These are phyloP conservation scores for Ophion obscuratus DNA, from an alignment of 2,888 invertebrate species.

Conservation along the genomic window DNA sequence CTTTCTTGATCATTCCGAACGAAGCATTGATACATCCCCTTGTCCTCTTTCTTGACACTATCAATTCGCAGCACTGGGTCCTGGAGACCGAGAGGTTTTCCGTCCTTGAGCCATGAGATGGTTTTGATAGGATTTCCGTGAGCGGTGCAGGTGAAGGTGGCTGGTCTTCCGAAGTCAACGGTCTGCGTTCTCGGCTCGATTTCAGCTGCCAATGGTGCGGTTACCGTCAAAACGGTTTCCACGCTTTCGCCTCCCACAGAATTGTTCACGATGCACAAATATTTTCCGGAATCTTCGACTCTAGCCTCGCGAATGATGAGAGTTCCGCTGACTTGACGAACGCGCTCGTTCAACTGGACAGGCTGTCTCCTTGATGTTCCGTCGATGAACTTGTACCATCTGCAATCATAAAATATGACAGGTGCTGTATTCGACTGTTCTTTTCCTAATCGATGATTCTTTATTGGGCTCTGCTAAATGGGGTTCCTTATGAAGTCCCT, in stretches of 20 bases:
- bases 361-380: constrained; percentile 94
- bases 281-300: constrained; percentile 97
- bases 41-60: constrained; percentile 96
- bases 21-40: constrained; percentile 99
- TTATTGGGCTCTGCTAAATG: constrained; percentile 2
- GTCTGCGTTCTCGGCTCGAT: constrained; percentile 96
- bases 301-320: constrained; percentile 96
- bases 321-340: constrained; percentile 97
- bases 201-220: constrained; percentile 94
- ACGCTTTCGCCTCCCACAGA: constrained; percentile 97
- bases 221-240: constrained; percentile 96
- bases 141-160: constrained; percentile 95
- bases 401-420: constrained; percentile 86
- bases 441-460: neutral
- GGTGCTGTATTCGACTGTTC: constrained; percentile 7
- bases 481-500: constrained; percentile 7
- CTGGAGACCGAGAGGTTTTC: constrained; percentile 92
- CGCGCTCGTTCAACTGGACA: constrained; percentile 94
- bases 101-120: constrained; percentile 96
- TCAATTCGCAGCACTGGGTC: constrained; percentile 94
- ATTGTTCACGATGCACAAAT: constrained; percentile 97
- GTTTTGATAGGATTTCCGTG: constrained; percentile 96
- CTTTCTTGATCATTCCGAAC: constrained; percentile 96
- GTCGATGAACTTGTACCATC: constrained; percentile 97
- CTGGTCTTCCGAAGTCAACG: constrained; percentile 96